A percentile compares a stretch with the other conserved stretches of the same genome.
phyloP scores from a whole-genome alignment of 2,797 vertebrate genomes.

The Ataeniobius toweri region DNA sequence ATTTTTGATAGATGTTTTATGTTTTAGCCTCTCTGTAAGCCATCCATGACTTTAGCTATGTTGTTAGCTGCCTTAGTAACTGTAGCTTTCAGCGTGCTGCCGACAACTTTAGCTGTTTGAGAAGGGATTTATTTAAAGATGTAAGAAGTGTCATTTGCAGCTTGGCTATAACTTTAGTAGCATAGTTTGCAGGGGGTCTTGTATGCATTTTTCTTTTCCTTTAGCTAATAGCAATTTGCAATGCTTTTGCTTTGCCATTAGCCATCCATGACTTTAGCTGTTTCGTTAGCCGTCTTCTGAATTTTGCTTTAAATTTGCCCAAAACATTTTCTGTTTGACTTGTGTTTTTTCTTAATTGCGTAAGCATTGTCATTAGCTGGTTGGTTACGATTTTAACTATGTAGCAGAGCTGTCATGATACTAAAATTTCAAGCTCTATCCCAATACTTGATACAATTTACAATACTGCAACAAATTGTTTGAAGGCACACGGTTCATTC shows the following conservation, averaged over 20 bases:
- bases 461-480: no score
- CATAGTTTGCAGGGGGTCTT: neutral
- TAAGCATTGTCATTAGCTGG: neutral
- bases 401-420: no score
- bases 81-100: neutral
- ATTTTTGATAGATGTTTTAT: neutral
- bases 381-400: no score
- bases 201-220: neutral
- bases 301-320: neutral
- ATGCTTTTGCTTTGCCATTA: neutral
- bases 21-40: neutral
- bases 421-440: no score
- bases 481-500: no score
- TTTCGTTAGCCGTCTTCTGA: neutral
- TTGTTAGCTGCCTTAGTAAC: neutral
- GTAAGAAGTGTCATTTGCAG: neutral
- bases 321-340: no score
- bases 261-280: neutral
- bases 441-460: no score
- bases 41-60: neutral
- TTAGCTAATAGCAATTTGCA: neutral
- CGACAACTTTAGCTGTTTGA: neutral
- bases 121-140: neutral
- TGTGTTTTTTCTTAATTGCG: neutral
- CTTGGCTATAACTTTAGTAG: neutral